A percentile compares a stretch with the other conserved stretches of the same genome.
phyloP scores from a whole-genome alignment of 2,888 invertebrate genomes.

The Patella caerulea region DNA sequence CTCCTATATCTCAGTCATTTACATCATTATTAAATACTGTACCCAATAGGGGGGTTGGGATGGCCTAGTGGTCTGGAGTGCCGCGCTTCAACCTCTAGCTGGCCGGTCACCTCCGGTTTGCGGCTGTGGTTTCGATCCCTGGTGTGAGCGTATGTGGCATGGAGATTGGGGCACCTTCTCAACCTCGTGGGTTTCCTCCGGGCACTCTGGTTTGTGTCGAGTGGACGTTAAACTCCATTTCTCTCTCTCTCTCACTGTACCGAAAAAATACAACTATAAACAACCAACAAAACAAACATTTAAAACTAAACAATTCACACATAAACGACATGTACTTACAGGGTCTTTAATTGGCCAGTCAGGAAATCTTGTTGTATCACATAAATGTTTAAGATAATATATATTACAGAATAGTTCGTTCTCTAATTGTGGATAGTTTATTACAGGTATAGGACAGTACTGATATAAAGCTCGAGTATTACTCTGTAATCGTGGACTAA shows the following conservation, averaged over 20 bases:
- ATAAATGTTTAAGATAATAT: constrained; percentile 96
- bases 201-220: no score
- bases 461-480: constrained; percentile 96
- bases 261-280: background rate
- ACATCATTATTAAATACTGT: background rate
- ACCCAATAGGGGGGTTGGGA: background rate
- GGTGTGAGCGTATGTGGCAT: no score
- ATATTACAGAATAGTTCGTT: constrained; percentile 98
- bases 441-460: constrained; percentile 93
- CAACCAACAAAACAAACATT: constrained; percentile 10
- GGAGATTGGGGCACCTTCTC: no score
- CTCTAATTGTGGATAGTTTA: constrained; percentile 93
- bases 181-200: no score
- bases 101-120: no score
- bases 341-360: constrained; percentile 98
- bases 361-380: constrained; percentile 89
- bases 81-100: no score
- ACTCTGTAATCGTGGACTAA: constrained; percentile 92
- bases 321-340: constrained; percentile 75
- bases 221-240: no score
- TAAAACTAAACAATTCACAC: background rate
- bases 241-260: no score
- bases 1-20: background rate
- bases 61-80: no score
- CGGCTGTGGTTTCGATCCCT: no score